These are phyloP conservation scores for Pristis pectinata DNA, from an alignment of 2,797 vertebrate genomes.

Conservation along the genomic window DNA sequence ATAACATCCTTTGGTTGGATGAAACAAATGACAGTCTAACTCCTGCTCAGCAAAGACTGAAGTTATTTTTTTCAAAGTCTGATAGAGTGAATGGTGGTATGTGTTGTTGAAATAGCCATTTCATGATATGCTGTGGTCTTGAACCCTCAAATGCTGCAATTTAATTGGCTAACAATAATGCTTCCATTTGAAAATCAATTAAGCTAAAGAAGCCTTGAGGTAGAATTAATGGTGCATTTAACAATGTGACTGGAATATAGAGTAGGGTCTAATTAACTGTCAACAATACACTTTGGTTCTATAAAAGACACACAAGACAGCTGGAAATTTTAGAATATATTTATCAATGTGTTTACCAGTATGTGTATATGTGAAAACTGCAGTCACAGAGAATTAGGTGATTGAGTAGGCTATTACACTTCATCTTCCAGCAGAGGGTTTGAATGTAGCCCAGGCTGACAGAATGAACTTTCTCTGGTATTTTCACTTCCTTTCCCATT, in stretches of 20 bases:
- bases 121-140: background rate
- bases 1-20: background rate
- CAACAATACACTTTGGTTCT: slow-evolving; percentile 20
- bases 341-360: background rate
- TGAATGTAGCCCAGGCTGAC: background rate
- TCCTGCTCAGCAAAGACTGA: background rate
- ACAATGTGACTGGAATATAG: background rate
- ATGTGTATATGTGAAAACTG: background rate
- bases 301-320: slow-evolving; percentile 14
- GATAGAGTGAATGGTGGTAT: background rate
- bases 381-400: background rate
- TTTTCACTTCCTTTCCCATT: background rate
- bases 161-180: slow-evolving; percentile 22
- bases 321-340: background rate
- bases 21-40: background rate
- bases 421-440: background rate
- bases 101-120: background rate
- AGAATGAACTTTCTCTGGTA: background rate
- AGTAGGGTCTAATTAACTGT: slow-evolving; percentile 18
- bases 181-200: slow-evolving; percentile 22
- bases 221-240: slow-evolving; percentile 8
- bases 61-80: background rate
- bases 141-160: background rate
- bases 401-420: background rate
- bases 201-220: background rate